Conservation (phyloP, 2,888 invertebrate genomes). For the Drosophila kanekoi region DNA sequence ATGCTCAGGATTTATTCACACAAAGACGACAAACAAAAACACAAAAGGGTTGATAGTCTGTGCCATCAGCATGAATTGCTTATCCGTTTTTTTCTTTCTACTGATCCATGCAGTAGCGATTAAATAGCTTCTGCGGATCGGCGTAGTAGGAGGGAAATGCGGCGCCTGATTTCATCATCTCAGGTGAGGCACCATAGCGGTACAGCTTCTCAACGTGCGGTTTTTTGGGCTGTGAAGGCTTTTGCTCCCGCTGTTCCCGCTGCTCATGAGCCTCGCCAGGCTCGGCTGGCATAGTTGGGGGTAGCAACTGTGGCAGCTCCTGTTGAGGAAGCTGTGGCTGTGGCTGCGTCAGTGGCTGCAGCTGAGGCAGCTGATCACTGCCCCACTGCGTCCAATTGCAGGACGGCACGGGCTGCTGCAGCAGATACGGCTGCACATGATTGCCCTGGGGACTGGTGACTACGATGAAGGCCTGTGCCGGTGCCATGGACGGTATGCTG, state of each 20-base stretch:
- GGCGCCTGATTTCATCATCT: constrained; percentile 37
- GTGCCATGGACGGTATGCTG: constrained; percentile 14
- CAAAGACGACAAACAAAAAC: background rate
- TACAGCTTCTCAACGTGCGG: constrained; percentile 6
- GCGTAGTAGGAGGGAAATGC: constrained; percentile 47
- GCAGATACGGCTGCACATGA: constrained; percentile 22
- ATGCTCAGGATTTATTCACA: constrained; percentile 30
- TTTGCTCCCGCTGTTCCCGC: background rate
- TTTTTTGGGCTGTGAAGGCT: background rate
- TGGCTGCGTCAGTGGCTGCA: background rate
- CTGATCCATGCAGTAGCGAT: constrained; percentile 6
- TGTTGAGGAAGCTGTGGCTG: background rate
- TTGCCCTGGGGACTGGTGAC: constrained; percentile 32
- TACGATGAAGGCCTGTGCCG: constrained; percentile 20
- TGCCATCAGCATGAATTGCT: background rate
- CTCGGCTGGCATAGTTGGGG: background rate
- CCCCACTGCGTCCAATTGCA: background rate
- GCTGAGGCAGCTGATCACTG: background rate
- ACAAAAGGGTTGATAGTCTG: background rate
- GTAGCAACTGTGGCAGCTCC: background rate
- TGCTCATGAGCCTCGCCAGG: background rate
- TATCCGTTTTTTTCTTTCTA: background rate
- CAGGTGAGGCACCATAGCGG: constrained; percentile 43
- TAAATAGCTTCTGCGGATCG: constrained; percentile 18
- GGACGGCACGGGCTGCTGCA: constrained; percentile 8